Evolutionary conservation across 2,113 vertebrate genomes (phyloP).

Genomic region (Epinephelus fuscoguttatus): DNA sequence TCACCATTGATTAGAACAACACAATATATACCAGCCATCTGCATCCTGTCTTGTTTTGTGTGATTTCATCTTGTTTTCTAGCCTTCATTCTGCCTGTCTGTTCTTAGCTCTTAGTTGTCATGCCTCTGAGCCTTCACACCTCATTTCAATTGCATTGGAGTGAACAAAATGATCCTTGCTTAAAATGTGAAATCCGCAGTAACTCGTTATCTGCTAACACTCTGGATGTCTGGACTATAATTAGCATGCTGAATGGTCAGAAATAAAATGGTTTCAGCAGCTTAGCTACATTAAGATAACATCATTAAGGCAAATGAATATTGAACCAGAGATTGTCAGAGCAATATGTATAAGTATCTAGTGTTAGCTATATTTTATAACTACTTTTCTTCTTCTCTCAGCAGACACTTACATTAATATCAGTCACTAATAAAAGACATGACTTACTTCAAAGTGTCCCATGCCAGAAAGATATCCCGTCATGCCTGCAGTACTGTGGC

Average conservation of each 20-base stretch:
- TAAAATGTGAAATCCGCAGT: slow-evolving; percentile 2
- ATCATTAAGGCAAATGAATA: background rate
- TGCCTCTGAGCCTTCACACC: background rate
- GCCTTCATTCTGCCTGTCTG: background rate
- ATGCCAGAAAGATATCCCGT: background rate
- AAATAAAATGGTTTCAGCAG: background rate
- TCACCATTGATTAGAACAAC: background rate
- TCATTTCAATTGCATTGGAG: background rate
- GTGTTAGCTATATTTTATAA: background rate
- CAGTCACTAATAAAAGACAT: background rate
- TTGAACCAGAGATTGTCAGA: background rate
- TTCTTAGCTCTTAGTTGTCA: background rate
- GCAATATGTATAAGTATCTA: background rate
- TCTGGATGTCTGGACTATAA: background rate
- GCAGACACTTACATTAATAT: background rate
- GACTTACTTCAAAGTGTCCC: background rate
- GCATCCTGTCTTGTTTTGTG: background rate
- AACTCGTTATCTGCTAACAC: background rate
- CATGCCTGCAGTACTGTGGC: background rate
- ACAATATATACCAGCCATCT: background rate
- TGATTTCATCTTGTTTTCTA: background rate
- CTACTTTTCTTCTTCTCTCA: background rate
- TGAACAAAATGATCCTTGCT: slow-evolving; percentile 1
- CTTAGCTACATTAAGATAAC: background rate
- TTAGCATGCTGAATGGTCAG: background rate